Conservation (phyloP, 2,113 vertebrate species). For the Nycticryphes semicollaris region DNA sequence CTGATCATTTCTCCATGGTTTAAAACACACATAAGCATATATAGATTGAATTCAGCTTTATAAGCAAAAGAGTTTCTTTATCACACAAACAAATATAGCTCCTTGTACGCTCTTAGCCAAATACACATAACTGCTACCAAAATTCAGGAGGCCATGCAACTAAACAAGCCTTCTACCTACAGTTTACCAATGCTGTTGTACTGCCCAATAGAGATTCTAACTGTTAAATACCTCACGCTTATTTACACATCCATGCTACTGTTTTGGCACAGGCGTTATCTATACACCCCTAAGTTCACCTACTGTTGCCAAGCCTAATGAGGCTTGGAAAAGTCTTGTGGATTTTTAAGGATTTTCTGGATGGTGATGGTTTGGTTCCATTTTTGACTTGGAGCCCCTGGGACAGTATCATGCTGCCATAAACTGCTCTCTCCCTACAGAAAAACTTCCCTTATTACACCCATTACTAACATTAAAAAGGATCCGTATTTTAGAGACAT, state of each 20-base stretch:
- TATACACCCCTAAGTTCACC: neutral
- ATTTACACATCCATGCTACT: neutral
- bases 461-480: neutral
- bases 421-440: neutral
- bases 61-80: neutral
- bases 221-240: too few relatives aligned
- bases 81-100: neutral
- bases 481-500: neutral
- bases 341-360: neutral
- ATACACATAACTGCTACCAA: neutral
- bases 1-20: neutral
- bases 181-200: neutral
- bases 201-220: neutral
- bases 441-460: neutral
- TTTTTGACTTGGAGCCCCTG: neutral
- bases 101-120: neutral
- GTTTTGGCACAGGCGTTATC: neutral
- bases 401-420: neutral
- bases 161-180: neutral
- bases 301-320: neutral
- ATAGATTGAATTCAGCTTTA: neutral
- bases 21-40: neutral
- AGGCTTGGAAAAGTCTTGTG: neutral
- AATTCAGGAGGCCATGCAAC: neutral
- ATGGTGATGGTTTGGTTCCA: neutral